Conservation (phyloP, 2,113 vertebrate species). For the Hiodon tergisus region DNA sequence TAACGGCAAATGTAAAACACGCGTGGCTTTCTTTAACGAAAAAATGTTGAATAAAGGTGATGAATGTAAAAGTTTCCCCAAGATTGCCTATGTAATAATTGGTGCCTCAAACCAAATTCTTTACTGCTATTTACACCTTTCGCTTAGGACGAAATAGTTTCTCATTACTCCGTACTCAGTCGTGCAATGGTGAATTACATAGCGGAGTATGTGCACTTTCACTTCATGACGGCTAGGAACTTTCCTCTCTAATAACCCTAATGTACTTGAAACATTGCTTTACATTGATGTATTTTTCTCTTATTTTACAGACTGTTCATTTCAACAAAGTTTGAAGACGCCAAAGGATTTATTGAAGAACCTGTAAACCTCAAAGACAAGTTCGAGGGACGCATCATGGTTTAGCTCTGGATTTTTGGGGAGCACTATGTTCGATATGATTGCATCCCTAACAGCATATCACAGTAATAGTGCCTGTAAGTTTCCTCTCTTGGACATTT, state of each 20-base stretch:
- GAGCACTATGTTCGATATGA: constrained; percentile 32
- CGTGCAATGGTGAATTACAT: too few species aligned
- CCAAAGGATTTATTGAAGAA: constrained; percentile 59
- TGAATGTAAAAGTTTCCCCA: too few species aligned
- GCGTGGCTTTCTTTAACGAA: too few species aligned
- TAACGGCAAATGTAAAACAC: too few species aligned
- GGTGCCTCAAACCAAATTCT: too few species aligned
- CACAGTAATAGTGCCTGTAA: constrained; percentile 21
- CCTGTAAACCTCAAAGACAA: constrained; percentile 55
- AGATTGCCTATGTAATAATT: too few species aligned
- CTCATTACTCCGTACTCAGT: too few species aligned
- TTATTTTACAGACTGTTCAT: constrained; percentile 60
- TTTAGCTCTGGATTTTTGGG: constrained; percentile 43
- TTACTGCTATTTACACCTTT: too few species aligned
- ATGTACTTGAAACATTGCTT: background rate
- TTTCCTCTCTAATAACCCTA: background rate
- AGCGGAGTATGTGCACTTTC: too few species aligned
- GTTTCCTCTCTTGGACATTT: constrained; percentile 22
- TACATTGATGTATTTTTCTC: background rate
- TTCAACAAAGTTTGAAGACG: constrained; percentile 55
- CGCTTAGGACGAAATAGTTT: too few species aligned
- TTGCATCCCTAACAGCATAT: constrained; percentile 26
- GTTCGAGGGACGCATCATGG: constrained; percentile 47
- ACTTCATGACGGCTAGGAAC: too few species aligned
- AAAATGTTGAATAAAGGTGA: too few species aligned